Evolutionary conservation across 2,888 invertebrate species (phyloP).

Genomic region (Athalia cordata): DNA sequence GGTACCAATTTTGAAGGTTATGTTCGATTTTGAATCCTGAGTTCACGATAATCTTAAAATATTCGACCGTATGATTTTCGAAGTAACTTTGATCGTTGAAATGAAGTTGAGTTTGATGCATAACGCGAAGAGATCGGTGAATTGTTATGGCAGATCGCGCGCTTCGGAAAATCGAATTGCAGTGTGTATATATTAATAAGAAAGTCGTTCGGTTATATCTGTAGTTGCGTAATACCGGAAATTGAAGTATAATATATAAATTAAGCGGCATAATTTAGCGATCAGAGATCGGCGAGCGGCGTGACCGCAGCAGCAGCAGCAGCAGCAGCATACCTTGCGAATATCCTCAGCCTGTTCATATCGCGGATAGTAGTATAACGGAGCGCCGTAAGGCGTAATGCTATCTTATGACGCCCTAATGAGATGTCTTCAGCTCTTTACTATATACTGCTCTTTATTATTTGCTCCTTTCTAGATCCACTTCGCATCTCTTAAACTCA

Average conservation of each 20-base stretch:
- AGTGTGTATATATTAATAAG: not conserved
- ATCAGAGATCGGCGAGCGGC: constrained; percentile 60
- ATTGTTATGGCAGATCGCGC: too few species aligned
- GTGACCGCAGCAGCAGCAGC: constrained; percentile 47
- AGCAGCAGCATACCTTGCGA: not conserved
- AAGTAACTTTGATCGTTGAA: too few species aligned
- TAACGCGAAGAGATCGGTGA: too few species aligned
- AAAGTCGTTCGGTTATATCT: not conserved
- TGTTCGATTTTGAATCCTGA: too few species aligned
- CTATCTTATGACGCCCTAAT: constrained; percentile 63
- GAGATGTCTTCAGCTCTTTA: constrained; percentile 64
- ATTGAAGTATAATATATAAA: constrained; percentile 61
- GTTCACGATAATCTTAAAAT: too few species aligned
- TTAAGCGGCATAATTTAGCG: constrained; percentile 61
- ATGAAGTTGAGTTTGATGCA: too few species aligned
- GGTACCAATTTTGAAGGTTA: too few species aligned
- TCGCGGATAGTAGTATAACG: constrained; percentile 18
- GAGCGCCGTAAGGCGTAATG: constrained; percentile 50
- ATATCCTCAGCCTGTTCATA: too few species aligned
- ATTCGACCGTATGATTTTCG: too few species aligned
- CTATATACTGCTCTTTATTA: constrained; percentile 62
- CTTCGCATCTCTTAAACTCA: constrained; percentile 32
- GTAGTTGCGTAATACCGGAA: constrained; percentile 57
- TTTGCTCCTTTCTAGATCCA: constrained; percentile 49
- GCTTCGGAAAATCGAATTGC: not conserved